Evolutionary conservation across 1,140 invertebrate species (phyloP), one percentile per base, ranked within the genome.

Genomic region (Penaeus chinensis): DNA sequence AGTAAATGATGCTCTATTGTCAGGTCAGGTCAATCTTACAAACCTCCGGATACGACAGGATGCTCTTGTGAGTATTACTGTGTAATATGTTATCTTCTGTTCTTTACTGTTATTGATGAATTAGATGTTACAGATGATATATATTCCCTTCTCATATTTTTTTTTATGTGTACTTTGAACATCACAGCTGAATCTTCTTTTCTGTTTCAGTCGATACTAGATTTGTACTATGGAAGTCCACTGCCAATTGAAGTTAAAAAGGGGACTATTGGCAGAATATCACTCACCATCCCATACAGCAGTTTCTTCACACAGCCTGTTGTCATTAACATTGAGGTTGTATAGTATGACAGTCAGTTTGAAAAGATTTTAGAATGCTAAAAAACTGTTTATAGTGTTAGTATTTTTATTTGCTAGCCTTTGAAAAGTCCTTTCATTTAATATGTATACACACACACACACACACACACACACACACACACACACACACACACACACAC

Each of bases 1-100:
- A 91, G 93, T 97, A 27, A 96, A 96, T 91, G 94, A 96, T 74
- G 96, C 96, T 89, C 96, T 97, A 86, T 96, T 96, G 91, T 95
- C 95, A 82, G 96, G 96, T 89, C 94, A 96, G 90, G 95, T 96
- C 18, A 95, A 95, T 91, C 93, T 97, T 22, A 95, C 93, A 42
- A 95, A 96, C 91, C 92, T 96, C 24, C 95, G 95, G 92, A 92
- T 97, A 16, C 96, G 96, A 92, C 94, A 96, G 54, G 96, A 96
- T 92, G 96, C 96, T 88, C 91, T 97, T 93, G 96, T 96, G 93
- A 93, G 94, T 92, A 63, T 61, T n/a, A 22, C 63, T 63, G 77
- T 85, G 10, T 54, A 54, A 54, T 54, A 11, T 54, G 10, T 11
- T 54, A 54, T 54, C 16, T 42, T 42, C 37, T 42, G 37, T 42